phyloP scores from a whole-genome alignment of 1,140 invertebrate genomes.

The Caenorhabditis remanei region DNA sequence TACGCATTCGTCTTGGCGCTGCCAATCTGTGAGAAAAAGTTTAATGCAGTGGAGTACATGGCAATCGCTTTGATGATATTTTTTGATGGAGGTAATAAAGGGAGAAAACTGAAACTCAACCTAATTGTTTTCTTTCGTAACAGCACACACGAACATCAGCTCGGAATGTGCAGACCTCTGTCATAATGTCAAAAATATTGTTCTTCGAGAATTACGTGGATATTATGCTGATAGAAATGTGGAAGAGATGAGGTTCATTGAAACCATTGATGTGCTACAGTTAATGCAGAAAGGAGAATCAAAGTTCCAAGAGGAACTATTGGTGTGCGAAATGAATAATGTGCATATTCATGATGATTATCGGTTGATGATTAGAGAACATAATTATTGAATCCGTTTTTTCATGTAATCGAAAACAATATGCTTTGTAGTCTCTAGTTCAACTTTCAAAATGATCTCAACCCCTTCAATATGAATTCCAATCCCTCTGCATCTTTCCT shows the following conservation, averaged over 20 bases:
- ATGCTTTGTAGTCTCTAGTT: too few species aligned
- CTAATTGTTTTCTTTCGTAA: background rate
- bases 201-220: background rate
- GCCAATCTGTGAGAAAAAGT: background rate
- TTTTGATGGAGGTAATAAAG: background rate
- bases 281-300: slow-evolving; percentile 1
- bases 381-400: background rate
- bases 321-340: background rate
- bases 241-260: background rate
- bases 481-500: too few species aligned
- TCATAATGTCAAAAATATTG: background rate
- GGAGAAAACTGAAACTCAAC: too few species aligned
- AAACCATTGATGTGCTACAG: background rate
- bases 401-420: background rate
- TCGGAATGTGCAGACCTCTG: background rate
- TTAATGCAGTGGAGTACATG: slow-evolving; percentile 9
- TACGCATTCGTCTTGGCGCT: background rate
- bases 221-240: background rate
- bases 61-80: background rate
- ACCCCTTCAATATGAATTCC: too few species aligned
- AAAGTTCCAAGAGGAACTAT: background rate
- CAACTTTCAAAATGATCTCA: too few species aligned
- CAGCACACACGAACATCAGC: background rate
- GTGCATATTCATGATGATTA: slow-evolving; percentile 35
- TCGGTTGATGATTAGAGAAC: background rate